Evolutionary conservation across 2,797 vertebrate species (phyloP), one percentile per base, ranked within the genome.

Genomic region (Champsocephalus gunnari): DNA sequence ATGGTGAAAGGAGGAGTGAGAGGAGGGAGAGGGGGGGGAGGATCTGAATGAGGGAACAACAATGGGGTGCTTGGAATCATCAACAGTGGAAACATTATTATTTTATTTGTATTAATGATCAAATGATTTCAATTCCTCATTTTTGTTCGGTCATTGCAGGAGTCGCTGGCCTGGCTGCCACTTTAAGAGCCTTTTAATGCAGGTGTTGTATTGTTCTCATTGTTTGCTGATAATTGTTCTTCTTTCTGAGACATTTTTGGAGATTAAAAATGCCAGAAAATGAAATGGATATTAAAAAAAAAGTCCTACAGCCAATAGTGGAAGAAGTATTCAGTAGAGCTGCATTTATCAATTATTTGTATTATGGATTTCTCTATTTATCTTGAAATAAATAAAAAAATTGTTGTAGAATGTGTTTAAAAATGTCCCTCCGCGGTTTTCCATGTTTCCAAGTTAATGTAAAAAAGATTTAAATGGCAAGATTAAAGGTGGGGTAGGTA

Each of bases 51-150:
- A 95, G 94, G 93, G 92, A 94, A 93, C 90, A 93, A 90, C 92
- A 89, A 92, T 85, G 92, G 88, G 93, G 94, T 94, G 95, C 93
- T 92, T 93, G 94, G 93, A 94, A 89, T 89, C 77, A 87, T 78
- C 77, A 72, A 87, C 66, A 59, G 71, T 80, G 34, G 28, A 28
- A 28, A 28, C 28, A 28, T 28, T 28, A 28, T 4, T 28, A 28
- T 28, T 28, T 28, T 5, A 28, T 28, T 28, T 28, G 28, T 5
- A 28, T 65, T 8, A 53, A 54, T 66, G 3, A 80, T 69, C 50
- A 24, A 83, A 85, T 83, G 83, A 90, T 88, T 89, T 91, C 77
- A 81, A 81, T 81, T 86, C 82, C 82, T 89, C 75, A 81, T 90
- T 87, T 88, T 50, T 70, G 72, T 70, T 86, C 86, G 85, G 82